phyloP scores from a whole-genome alignment of 2,113 vertebrate species.

The Ellobius talpinus region DNA sequence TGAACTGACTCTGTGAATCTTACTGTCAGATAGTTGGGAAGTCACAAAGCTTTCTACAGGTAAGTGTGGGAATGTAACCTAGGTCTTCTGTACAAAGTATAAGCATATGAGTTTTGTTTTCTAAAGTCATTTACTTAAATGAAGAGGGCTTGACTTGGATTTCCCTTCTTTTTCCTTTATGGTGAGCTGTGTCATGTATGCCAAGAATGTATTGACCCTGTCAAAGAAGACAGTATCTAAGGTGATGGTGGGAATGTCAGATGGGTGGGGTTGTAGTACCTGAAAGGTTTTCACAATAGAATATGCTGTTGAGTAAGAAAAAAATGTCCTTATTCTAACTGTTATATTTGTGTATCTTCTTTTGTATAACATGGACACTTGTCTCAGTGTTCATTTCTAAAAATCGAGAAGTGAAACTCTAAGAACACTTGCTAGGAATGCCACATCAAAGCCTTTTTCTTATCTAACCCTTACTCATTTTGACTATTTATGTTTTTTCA shows the following conservation, averaged over 20 bases:
- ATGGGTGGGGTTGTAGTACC: not conserved
- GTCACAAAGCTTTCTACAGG: not conserved
- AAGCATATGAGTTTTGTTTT: not conserved
- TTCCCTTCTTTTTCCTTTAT: not conserved
- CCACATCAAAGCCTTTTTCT: not conserved
- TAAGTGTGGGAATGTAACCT: not conserved
- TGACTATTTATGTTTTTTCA: constrained; percentile 9
- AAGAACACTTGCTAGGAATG: not conserved
- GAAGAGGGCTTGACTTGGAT: not conserved
- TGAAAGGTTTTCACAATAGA: not conserved
- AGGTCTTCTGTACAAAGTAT: not conserved
- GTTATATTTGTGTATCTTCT: not conserved
- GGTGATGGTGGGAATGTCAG: not conserved
- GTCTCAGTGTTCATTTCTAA: not conserved
- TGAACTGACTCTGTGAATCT: not conserved
- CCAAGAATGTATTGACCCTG: not conserved
- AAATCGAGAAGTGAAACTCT: not conserved
- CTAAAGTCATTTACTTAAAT: not conserved
- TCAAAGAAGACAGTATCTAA: not conserved
- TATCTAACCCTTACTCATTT: not conserved
- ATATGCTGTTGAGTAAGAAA: not conserved
- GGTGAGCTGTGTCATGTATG: not conserved
- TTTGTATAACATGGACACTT: not conserved
- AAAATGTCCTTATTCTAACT: not conserved
- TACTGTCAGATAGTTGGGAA: not conserved